These are phyloP conservation scores for Streptopelia turtur DNA, from an alignment of 2,797 vertebrate genomes.

Conservation along the genomic window DNA sequence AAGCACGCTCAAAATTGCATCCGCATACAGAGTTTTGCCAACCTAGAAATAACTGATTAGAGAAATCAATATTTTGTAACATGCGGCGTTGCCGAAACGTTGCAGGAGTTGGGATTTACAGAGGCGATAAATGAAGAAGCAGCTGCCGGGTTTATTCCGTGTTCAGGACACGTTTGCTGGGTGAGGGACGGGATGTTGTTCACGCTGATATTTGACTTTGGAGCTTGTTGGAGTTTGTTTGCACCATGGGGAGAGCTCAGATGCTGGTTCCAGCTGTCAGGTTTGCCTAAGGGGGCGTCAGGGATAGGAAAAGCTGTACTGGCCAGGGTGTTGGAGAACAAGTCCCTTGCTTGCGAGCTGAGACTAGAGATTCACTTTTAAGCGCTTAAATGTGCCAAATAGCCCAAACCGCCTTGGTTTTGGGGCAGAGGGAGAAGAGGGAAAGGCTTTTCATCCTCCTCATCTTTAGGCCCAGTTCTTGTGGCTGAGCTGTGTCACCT, in stretches of 20 bases:
- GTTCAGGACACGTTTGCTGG: neutral
- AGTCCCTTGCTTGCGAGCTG: neutral
- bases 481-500: neutral
- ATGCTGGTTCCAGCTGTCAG: neutral
- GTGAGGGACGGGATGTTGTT: rapidly evolving
- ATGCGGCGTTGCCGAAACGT: neutral
- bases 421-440: neutral
- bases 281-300: neutral
- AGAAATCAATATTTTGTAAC: neutral
- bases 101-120: neutral
- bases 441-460: neutral
- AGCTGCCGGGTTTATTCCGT: neutral
- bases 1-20: neutral
- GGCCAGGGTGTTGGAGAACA: neutral
- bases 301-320: neutral
- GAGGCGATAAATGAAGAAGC: neutral
- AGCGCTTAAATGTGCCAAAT: neutral
- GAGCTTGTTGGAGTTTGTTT: neutral
- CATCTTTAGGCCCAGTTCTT: neutral
- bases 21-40: neutral
- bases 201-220: neutral
- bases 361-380: neutral
- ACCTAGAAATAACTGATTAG: neutral
- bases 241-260: neutral
- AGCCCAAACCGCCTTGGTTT: neutral